These are phyloP conservation scores for Semaprochilodus insignis DNA, from an alignment of 2,797 vertebrate genomes.

Conservation along the genomic window DNA sequence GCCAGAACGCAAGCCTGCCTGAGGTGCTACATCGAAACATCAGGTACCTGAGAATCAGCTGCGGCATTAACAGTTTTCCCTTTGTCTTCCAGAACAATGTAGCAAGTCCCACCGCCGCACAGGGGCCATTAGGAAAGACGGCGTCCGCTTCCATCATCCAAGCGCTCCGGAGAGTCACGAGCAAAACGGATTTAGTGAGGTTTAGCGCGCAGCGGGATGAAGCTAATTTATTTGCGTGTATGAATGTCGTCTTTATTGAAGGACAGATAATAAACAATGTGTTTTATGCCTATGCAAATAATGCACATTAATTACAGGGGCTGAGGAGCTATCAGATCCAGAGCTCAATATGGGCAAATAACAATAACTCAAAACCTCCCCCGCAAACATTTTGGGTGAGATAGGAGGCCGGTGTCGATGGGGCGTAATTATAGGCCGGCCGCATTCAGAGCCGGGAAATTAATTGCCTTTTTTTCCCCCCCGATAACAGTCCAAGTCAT, in stretches of 20 bases:
- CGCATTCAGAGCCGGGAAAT: conserved; percentile 11
- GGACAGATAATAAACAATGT: conserved; percentile 30
- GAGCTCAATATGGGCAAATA: conserved; percentile 49
- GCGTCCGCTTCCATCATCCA: conserved; percentile 23
- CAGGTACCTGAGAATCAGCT: not conserved
- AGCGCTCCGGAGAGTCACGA: conserved; percentile 20
- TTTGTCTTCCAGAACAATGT: not conserved
- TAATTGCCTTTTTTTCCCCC: not conserved
- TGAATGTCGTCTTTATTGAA: conserved; percentile 39
- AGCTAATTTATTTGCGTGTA: conserved; percentile 29
- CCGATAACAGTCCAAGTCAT: conserved; percentile 8
- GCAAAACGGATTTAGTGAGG: conserved; percentile 10
- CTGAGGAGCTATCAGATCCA: conserved; percentile 51
- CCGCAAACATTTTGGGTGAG: not conserved
- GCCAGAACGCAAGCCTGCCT: not conserved
- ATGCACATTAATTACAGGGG: conserved; percentile 59
- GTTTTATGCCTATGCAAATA: conserved; percentile 52
- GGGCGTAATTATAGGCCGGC: not conserved
- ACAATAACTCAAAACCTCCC: conserved; percentile 24
- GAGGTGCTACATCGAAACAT: not conserved
- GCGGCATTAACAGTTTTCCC: not conserved
- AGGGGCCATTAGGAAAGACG: not conserved
- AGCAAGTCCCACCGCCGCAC: not conserved
- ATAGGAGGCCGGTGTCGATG: not conserved
- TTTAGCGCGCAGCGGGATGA: not conserved